A percentile compares a stretch with the other conserved stretches of the same genome.
phyloP scores from a whole-genome alignment of 2,113 vertebrate genomes.

The Brachionichthys hirsutus region DNA sequence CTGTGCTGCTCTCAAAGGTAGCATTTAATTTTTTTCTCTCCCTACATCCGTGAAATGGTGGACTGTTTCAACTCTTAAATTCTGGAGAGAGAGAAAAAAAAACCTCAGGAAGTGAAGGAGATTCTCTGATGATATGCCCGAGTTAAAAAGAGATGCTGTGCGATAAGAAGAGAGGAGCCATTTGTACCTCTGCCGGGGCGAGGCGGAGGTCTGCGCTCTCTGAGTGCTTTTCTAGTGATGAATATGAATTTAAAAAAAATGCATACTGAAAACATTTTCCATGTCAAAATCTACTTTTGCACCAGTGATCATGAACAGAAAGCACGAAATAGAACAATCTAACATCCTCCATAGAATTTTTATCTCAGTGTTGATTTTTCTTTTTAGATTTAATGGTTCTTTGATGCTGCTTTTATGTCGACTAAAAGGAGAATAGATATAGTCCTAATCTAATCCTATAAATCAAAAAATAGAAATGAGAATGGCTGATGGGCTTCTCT shows the following conservation, averaged over 20 bases:
- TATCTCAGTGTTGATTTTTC: too few species aligned
- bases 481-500: neutral
- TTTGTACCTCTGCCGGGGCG: too few species aligned
- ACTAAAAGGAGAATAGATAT: too few species aligned
- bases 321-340: constrained; percentile 1
- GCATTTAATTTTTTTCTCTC: constrained; percentile 14
- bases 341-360: too few species aligned
- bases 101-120: neutral
- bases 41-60: constrained; percentile 13
- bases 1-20: constrained; percentile 20
- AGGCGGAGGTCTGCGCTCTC: too few species aligned
- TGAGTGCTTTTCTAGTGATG: too few species aligned
- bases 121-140: neutral
- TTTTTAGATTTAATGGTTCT: too few species aligned
- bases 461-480: constrained; percentile 7
- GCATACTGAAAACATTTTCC: neutral
- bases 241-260: neutral
- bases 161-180: neutral
- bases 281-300: neutral
- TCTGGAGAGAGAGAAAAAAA: constrained; percentile 1
- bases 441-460: too few species aligned
- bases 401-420: too few species aligned
- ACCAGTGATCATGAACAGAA: too few species aligned
- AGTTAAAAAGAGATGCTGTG: too few species aligned
- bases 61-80: constrained; percentile 1